Base-by-base conservation (phyloP, 2,888 invertebrate genomes). In the Galerucella calmariensis region DNA sequence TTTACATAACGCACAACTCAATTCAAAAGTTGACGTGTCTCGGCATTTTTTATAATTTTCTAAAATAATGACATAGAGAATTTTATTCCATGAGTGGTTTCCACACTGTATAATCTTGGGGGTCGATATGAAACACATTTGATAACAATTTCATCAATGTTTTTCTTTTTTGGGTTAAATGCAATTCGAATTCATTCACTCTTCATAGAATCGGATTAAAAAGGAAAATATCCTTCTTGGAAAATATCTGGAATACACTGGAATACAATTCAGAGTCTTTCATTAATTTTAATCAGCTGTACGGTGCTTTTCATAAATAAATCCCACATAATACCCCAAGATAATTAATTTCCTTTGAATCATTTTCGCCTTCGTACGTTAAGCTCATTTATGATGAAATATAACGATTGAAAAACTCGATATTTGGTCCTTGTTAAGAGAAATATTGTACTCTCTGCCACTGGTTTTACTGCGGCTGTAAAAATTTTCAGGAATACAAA, bases 231-330 rank as follows among this genome's bases (percentile, higher is more conserved):
- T 61, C 63, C 51, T 70, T 35, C 35, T 41, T 2, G 35, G 35
- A 35, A 35, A 35, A 35, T 35, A 35, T 35, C 35, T 35, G 35
- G 35, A 6, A 20, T 5, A 35, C 53, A 61, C 44, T n/a, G n/a
- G n/a, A n/a, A n/a, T n/a, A n/a, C n/a, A n/a, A n/a, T n/a, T n/a
- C 70, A 51, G 67, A 73, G 73, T 63, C 62, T 69, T 63, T 73
- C 68, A 73, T 73, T 73, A 69, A 73, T 73, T 73, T 73, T 68
- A 73, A 73, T 73, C 73, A 73, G 63, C 63, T 73, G 63, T 63
- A 46, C 65, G 35, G 56, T 41, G 61, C 27, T 73, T 62, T 66
- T 71, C 65, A 63, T 56, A 27, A 56, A 66, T 66, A 65, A 66
- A 71, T 66, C 66, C 71, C 58, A 46, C 58, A 71, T 71, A 58